A percentile compares a stretch with the other conserved stretches of the same genome.
These are phyloP conservation scores for Neotragus moschatus DNA, from an alignment of 2,113 vertebrate genomes.

Conservation along the genomic window DNA sequence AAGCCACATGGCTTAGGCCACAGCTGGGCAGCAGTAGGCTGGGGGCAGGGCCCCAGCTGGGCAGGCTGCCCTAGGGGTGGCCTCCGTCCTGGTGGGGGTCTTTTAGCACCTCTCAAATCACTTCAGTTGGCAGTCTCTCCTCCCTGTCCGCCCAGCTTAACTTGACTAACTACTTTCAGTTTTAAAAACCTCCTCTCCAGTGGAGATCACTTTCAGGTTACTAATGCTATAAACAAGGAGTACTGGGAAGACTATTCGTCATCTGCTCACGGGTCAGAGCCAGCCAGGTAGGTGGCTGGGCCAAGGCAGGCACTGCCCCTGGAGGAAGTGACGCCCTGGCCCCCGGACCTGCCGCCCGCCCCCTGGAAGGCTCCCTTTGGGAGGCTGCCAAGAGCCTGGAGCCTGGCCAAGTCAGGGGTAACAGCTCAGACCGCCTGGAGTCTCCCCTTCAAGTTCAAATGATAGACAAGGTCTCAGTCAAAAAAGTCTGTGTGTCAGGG, in stretches of 20 bases:
- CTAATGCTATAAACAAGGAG: background rate
- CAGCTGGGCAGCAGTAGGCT: background rate
- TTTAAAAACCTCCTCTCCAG: background rate
- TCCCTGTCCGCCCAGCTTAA: background rate
- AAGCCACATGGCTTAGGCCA: background rate
- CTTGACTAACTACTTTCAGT: background rate
- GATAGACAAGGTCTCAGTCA: background rate
- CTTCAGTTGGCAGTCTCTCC: background rate
- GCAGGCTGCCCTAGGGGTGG: rapidly evolving
- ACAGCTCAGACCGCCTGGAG: background rate
- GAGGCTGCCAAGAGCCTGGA: constrained; percentile 9
- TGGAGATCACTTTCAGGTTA: background rate
- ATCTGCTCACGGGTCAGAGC: background rate
- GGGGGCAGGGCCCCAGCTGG: background rate
- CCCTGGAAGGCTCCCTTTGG: background rate
- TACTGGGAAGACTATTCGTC: background rate
- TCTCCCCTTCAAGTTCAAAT: background rate
- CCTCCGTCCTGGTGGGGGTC: background rate
- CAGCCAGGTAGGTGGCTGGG: background rate
- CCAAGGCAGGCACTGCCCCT: background rate
- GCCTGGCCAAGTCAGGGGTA: background rate
- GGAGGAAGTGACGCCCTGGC: background rate
- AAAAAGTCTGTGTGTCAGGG: background rate
- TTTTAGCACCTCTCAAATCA: background rate
- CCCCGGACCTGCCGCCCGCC: rapidly evolving